Percentiles rank a stretch among this genome's conserved stretches.
Conservation (phyloP, 2,797 vertebrate genomes). For the Rhinoraja longicauda region DNA sequence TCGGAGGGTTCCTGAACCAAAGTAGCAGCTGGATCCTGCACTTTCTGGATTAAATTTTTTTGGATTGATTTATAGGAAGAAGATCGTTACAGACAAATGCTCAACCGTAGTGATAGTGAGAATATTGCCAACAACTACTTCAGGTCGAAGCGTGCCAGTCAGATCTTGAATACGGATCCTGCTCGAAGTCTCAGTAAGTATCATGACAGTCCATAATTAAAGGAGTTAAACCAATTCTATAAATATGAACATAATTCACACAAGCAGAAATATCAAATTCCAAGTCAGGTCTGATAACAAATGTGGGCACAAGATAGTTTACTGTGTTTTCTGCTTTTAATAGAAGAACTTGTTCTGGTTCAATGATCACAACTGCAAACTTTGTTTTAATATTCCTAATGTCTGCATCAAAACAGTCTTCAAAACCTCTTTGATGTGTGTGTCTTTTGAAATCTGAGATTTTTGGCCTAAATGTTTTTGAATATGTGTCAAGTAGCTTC, state of each 20-base stretch:
- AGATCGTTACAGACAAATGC: conserved; percentile 72
- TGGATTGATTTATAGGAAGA: conserved; percentile 58
- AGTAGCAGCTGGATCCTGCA: too few species aligned
- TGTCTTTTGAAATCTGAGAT: neutral
- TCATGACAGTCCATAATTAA: neutral
- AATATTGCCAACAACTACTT: conserved; percentile 78
- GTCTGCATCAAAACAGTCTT: neutral
- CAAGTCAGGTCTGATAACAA: neutral
- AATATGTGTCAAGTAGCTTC: neutral
- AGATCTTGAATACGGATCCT: conserved; percentile 59
- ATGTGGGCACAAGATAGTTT: neutral
- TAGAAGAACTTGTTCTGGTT: neutral
- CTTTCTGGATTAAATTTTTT: neutral
- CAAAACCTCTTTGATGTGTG: neutral
- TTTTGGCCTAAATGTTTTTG: neutral
- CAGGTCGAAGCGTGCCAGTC: conserved; percentile 62
- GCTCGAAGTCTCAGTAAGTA: conserved; percentile 56
- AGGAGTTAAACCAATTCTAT: neutral
- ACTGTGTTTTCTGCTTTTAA: neutral
- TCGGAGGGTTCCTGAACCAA: too few species aligned
- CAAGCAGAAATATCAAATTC: neutral
- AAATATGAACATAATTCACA: neutral
- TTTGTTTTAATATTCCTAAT: neutral
- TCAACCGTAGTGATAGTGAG: conserved; percentile 74
- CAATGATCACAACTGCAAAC: neutral